Conservation (phyloP, 2,888 invertebrate species). For the Chaetoderma sp. region DNA sequence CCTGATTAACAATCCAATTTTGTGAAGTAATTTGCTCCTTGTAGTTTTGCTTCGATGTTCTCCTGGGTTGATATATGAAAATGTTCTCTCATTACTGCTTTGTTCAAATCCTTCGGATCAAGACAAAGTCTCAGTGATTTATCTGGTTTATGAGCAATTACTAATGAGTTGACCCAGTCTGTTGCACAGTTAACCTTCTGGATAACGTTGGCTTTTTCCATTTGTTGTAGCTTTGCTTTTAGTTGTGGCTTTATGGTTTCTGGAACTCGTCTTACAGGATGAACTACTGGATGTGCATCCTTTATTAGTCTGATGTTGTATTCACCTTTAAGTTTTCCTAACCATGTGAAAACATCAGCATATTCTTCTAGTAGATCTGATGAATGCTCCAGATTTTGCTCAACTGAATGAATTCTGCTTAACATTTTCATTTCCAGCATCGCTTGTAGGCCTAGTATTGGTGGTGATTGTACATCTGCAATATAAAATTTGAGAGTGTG, state of each 20-base stretch:
- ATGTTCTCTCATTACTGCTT: too few relatives aligned
- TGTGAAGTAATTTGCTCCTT: conserved; percentile 33
- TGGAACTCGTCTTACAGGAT: neutral
- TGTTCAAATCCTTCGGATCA: too few relatives aligned
- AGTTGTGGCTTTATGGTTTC: neutral
- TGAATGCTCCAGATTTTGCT: neutral
- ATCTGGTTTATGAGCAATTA: neutral
- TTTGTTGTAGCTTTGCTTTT: neutral
- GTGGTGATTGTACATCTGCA: neutral
- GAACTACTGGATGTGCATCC: neutral
- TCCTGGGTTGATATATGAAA: too few relatives aligned
- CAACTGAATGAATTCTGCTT: neutral
- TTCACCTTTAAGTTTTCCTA: neutral
- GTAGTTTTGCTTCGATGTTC: too few relatives aligned
- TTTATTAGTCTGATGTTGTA: neutral
- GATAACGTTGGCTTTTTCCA: neutral
- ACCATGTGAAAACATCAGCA: neutral
- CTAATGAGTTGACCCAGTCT: too few relatives aligned
- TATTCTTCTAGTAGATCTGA: neutral
- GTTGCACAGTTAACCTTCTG: neutral
- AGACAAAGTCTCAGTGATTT: conserved; percentile 8
- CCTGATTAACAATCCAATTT: conserved; percentile 32
- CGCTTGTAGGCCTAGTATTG: conserved; percentile 1
- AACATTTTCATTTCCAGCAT: neutral
- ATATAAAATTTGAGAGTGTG: neutral